phyloP scores from a whole-genome alignment of 1,140 invertebrate species.

The Musca vetustissima region DNA sequence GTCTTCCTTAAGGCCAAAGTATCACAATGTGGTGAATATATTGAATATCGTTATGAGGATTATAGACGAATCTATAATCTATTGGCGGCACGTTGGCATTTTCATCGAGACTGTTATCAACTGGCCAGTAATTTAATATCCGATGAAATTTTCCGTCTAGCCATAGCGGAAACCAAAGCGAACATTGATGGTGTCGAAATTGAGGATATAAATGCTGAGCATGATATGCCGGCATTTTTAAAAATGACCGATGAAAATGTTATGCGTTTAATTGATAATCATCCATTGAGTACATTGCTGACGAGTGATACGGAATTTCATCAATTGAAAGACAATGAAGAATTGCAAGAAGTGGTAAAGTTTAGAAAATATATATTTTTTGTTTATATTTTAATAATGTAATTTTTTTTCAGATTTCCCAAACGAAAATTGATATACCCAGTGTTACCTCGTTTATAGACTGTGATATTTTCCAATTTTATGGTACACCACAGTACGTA shows the following conservation, averaged over 20 bases:
- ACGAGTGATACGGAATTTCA: neutral
- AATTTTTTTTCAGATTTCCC: neutral
- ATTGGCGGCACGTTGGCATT: slow-evolving; percentile 34
- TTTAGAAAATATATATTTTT: neutral
- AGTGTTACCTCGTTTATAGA: slow-evolving; percentile 31
- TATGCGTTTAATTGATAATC: neutral
- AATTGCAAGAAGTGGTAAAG: neutral
- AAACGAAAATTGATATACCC: slow-evolving; percentile 14
- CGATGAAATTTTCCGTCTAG: slow-evolving; percentile 17
- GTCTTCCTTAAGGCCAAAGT: slow-evolving; percentile 35
- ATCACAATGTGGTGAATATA: slow-evolving; percentile 38
- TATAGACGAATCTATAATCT: slow-evolving; percentile 42
- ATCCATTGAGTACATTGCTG: neutral
- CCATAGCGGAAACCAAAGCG: neutral
- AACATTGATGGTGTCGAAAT: neutral
- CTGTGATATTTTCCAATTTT: slow-evolving; percentile 34
- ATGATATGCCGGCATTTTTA: slow-evolving; percentile 10
- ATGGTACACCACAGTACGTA: slow-evolving; percentile 36
- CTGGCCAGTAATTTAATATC: slow-evolving; percentile 29
- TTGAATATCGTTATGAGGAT: slow-evolving; percentile 48
- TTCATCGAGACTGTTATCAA: slow-evolving; percentile 37
- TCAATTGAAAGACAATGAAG: neutral
- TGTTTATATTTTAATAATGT: neutral
- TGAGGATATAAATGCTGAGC: neutral
- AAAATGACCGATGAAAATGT: slow-evolving; percentile 12